phyloP scores from a whole-genome alignment of 2,113 vertebrate species.

The Pygoscelis antarcticus region DNA sequence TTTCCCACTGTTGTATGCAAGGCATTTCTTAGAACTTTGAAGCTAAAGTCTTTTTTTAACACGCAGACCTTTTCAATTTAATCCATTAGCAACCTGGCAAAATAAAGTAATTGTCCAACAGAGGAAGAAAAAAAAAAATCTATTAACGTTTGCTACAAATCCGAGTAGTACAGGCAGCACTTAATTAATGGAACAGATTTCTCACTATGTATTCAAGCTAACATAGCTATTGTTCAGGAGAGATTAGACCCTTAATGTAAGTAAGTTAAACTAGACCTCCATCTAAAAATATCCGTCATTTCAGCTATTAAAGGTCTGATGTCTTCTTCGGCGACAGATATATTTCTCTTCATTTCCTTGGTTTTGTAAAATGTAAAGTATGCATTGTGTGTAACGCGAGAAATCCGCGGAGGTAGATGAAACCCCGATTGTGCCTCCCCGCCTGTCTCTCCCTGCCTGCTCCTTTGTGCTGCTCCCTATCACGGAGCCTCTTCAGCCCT shows the following conservation, averaged over 20 bases:
- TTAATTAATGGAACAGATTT: slow-evolving; percentile 71
- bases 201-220: slow-evolving; percentile 63
- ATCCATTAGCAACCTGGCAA: slow-evolving; percentile 59
- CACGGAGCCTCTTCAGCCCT: slow-evolving; percentile 52
- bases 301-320: slow-evolving; percentile 62
- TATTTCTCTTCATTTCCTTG: slow-evolving; percentile 73
- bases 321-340: slow-evolving; percentile 66
- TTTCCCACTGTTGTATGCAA: slow-evolving; percentile 32
- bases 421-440: slow-evolving; percentile 60
- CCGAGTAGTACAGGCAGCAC: slow-evolving; percentile 52
- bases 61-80: slow-evolving; percentile 21
- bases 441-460: slow-evolving; percentile 62
- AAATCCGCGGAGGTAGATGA: slow-evolving; percentile 66
- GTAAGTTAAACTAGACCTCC: slow-evolving; percentile 70
- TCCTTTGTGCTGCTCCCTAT: slow-evolving; percentile 46
- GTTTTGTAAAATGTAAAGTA: slow-evolving; percentile 55
- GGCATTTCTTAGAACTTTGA: slow-evolving; percentile 48
- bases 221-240: slow-evolving; percentile 59
- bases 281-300: slow-evolving; percentile 72
- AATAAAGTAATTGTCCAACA: slow-evolving; percentile 69
- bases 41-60: slow-evolving; percentile 21
- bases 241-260: slow-evolving; percentile 66
- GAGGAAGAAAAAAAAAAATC: slow-evolving; percentile 60
- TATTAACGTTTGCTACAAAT: slow-evolving; percentile 67
- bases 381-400: slow-evolving; percentile 73